Evolutionary conservation across 1,140 invertebrate species (phyloP).

Genomic region (Pentalonia nigronervosa): DNA sequence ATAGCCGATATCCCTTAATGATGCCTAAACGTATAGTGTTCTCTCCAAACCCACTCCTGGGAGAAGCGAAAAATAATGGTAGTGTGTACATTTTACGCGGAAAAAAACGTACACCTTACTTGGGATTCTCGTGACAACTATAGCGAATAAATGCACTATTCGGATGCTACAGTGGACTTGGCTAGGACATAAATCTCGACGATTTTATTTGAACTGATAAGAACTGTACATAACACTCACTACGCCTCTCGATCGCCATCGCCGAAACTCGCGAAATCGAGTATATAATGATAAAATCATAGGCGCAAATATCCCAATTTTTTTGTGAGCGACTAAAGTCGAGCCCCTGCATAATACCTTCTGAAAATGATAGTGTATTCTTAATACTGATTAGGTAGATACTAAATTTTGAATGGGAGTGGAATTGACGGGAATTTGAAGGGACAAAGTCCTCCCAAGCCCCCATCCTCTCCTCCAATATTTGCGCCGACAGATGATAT

Average conservation of each 20-base stretch:
- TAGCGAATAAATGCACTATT: slow-evolving; percentile 24
- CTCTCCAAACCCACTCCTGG: neutral
- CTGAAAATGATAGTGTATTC: no score
- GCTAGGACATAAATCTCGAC: slow-evolving; percentile 20
- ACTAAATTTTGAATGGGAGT: no score
- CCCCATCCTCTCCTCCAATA: no score
- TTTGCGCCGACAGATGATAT: neutral
- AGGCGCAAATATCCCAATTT: no score
- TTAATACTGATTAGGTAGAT: no score
- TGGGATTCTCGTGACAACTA: slow-evolving; percentile 23
- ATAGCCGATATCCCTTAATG: no score
- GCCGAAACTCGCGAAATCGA: neutral
- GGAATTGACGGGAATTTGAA: no score
- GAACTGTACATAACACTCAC: neutral
- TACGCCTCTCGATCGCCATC: neutral
- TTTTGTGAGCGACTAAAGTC: no score
- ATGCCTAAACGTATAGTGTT: neutral
- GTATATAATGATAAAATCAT: neutral
- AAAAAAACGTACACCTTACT: slow-evolving; percentile 10
- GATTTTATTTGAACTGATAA: no score
- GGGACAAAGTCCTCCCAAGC: no score
- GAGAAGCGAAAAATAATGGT: neutral
- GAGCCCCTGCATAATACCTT: no score
- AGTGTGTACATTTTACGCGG: neutral
- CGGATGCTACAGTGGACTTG: slow-evolving; percentile 17